Evolutionary conservation across 2,113 vertebrate genomes (phyloP).

Genomic region (Sakesphorus luctuosus): DNA sequence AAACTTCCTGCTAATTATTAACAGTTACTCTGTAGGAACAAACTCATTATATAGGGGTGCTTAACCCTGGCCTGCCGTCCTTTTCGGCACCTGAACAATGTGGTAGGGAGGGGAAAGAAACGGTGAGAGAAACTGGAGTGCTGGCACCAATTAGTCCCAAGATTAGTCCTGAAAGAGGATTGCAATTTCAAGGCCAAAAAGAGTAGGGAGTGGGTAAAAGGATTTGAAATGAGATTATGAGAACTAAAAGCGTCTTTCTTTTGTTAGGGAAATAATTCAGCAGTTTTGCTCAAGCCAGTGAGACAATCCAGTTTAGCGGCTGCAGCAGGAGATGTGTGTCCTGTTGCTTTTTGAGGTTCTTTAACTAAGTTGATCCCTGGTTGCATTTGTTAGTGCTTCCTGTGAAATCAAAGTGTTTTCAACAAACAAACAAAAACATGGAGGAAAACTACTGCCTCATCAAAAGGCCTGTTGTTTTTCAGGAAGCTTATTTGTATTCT

Average conservation of each 20-base stretch:
- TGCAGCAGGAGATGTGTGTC: slow-evolving; percentile 66
- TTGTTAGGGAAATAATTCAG: slow-evolving; percentile 79
- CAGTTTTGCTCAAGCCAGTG: slow-evolving; percentile 69
- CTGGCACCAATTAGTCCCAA: slow-evolving; percentile 75
- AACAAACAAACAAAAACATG: slow-evolving; percentile 47
- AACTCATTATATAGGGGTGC: slow-evolving; percentile 49
- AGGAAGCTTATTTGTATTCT: slow-evolving; percentile 28
- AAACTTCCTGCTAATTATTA: slow-evolving; percentile 80
- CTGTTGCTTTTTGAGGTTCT: slow-evolving; percentile 50
- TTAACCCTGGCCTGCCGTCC: slow-evolving; percentile 53
- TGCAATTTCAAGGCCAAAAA: slow-evolving; percentile 78
- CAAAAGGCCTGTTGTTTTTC: slow-evolving; percentile 8
- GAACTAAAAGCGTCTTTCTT: slow-evolving; percentile 77
- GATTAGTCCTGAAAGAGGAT: slow-evolving; percentile 84
- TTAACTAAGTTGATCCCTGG: slow-evolving; percentile 10
- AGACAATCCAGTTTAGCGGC: slow-evolving; percentile 74
- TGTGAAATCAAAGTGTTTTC: slow-evolving; percentile 30
- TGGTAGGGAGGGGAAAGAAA: neutral
- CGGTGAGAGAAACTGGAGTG: slow-evolving; percentile 7
- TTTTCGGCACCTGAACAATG: slow-evolving; percentile 57
- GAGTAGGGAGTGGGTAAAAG: slow-evolving; percentile 78
- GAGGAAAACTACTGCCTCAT: neutral
- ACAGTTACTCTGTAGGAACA: slow-evolving; percentile 67
- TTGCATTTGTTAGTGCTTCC: slow-evolving; percentile 47
- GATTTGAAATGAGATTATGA: slow-evolving; percentile 86